phyloP scores from a whole-genome alignment of 2,113 vertebrate species.

The Sapajus apella region DNA sequence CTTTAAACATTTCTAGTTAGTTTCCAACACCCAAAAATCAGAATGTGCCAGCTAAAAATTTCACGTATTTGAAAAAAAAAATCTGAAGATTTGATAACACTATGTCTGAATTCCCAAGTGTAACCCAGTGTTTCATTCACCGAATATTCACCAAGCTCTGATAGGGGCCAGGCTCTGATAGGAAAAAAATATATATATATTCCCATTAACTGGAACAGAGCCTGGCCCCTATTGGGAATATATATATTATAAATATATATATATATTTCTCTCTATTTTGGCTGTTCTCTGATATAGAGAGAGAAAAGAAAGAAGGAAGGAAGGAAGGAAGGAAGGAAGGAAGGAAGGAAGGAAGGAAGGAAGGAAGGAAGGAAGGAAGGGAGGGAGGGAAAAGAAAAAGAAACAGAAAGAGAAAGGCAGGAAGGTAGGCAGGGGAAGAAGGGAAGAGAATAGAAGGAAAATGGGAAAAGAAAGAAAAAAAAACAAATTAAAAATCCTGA shows the following conservation, averaged over 20 bases:
- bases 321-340: too few species aligned
- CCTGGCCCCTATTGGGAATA: too few species aligned
- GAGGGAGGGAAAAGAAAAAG: neutral
- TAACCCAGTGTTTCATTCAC: neutral
- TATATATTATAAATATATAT: too few species aligned
- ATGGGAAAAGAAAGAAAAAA: neutral
- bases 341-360: too few species aligned
- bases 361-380: neutral
- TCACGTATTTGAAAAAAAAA: neutral
- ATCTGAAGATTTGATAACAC: neutral
- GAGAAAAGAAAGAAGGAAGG: too few species aligned
- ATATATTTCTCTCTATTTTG: too few species aligned
- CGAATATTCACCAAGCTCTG: neutral
- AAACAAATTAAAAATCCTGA: neutral
- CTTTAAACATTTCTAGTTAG: neutral
- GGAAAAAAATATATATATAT: too few species aligned
- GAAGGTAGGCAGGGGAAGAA: neutral
- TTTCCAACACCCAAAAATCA: constrained; percentile 4
- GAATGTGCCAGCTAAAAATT: neutral
- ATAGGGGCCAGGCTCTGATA: neutral
- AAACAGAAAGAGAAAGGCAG: too few species aligned
- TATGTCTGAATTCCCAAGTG: neutral
- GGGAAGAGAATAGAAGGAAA: neutral
- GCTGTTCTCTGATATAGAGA: too few species aligned
- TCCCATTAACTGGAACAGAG: too few species aligned